Conservation (phyloP, 92 coral and sea anemone species). For the Epizoanthus fatuus region DNA sequence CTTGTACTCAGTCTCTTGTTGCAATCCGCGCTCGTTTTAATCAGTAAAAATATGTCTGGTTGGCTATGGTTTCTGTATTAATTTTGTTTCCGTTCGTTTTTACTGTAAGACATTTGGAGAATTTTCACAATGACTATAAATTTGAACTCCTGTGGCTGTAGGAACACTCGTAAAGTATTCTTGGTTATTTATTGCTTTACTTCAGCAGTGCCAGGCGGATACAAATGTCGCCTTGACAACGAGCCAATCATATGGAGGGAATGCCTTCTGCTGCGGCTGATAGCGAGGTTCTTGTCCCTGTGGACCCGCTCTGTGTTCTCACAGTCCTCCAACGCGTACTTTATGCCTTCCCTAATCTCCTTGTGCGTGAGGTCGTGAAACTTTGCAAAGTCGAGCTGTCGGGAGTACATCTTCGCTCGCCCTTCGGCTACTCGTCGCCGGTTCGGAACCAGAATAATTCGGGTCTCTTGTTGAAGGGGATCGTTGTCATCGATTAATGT, state of each 20-base stretch:
- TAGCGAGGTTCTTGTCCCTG: constrained; percentile 24
- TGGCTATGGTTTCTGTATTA: too few species aligned
- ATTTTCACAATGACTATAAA: too few species aligned
- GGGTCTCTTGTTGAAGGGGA: constrained; percentile 35
- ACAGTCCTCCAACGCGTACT: constrained; percentile 49
- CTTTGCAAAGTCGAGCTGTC: constrained; percentile 75
- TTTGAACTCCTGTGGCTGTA: too few species aligned
- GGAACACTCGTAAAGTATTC: too few species aligned
- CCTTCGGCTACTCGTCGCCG: constrained; percentile 67
- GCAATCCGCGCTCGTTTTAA: too few species aligned
- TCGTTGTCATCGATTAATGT: constrained; percentile 39
- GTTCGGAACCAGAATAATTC: constrained; percentile 68
- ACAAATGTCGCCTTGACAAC: constrained; percentile 68
- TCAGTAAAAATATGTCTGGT: too few species aligned
- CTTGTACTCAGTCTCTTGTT: too few species aligned
- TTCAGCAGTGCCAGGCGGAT: constrained; percentile 40
- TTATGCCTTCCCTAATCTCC: constrained; percentile 51
- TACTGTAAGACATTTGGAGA: too few species aligned
- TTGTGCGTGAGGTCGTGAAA: constrained; percentile 68
- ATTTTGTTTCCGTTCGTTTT: too few species aligned
- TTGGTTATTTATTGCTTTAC: not conserved
- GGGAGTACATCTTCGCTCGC: constrained; percentile 57
- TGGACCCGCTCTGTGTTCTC: constrained; percentile 2
- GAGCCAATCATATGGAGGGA: constrained; percentile 78
- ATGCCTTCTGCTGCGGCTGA: constrained; percentile 11